Evolutionary conservation across 2,888 invertebrate species (phyloP).

Genomic region (Caenorhabditis doughertyi): DNA sequence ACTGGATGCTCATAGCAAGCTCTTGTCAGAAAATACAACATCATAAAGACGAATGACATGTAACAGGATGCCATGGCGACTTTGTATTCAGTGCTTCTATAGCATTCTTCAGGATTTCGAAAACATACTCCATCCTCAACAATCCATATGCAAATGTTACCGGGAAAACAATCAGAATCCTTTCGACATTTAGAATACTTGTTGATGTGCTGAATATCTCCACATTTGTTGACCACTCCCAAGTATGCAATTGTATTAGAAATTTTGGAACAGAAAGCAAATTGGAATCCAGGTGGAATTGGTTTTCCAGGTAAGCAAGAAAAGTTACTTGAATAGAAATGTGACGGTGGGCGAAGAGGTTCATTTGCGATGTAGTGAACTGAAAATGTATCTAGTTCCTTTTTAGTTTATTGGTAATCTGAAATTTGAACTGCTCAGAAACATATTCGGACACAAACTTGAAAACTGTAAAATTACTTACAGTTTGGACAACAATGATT

Average conservation of each 20-base stretch:
- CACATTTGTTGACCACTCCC: slow-evolving; percentile 36
- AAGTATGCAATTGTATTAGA: slow-evolving; percentile 30
- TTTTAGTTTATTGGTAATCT: too few species aligned
- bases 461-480: slow-evolving; percentile 14
- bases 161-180: slow-evolving; percentile 19
- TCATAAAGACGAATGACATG: slow-evolving; percentile 8
- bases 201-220: slow-evolving; percentile 9
- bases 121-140: slow-evolving; percentile 25
- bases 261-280: slow-evolving; percentile 27
- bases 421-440: too few species aligned
- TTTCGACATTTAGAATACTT: neutral
- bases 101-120: slow-evolving; percentile 28
- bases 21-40: slow-evolving; percentile 15
- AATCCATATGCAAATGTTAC: slow-evolving; percentile 17
- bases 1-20: slow-evolving; percentile 22
- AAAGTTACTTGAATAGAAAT: slow-evolving; percentile 41
- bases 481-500: slow-evolving; percentile 37
- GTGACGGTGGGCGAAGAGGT: slow-evolving; percentile 22
- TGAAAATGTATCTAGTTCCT: neutral
- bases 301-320: slow-evolving; percentile 22
- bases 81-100: neutral
- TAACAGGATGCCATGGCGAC: neutral
- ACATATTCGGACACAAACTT: too few species aligned
- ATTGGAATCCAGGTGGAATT: slow-evolving; percentile 26
- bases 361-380: slow-evolving; percentile 9